phyloP scores from a whole-genome alignment of 2,113 vertebrate genomes.

The Nematolebias whitei region DNA sequence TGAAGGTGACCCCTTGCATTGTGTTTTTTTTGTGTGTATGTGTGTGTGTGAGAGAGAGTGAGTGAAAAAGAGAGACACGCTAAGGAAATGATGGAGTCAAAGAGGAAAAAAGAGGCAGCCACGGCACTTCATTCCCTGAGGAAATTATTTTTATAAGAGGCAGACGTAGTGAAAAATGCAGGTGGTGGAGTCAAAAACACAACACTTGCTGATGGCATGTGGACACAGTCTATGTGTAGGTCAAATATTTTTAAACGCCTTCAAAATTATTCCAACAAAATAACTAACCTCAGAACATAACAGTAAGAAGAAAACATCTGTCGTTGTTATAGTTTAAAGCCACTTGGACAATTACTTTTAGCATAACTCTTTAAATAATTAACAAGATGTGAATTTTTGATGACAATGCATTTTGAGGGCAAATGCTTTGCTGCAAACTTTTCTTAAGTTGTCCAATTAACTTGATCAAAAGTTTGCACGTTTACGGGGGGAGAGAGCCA shows the following conservation, averaged over 20 bases:
- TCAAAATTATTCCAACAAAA: background rate
- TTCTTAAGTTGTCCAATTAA: constrained; percentile 78
- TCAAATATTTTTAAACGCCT: background rate
- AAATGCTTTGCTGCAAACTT: constrained; percentile 63
- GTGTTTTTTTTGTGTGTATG: constrained; percentile 62
- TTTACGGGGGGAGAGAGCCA: constrained; percentile 64
- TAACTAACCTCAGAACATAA: background rate
- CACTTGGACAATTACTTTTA: constrained; percentile 43
- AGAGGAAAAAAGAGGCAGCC: constrained; percentile 27
- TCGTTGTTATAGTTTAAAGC: constrained; percentile 38
- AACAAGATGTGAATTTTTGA: constrained; percentile 64
- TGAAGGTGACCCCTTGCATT: constrained; percentile 88
- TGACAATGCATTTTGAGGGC: constrained; percentile 56
- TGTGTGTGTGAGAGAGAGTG: constrained; percentile 59
- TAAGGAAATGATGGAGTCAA: constrained; percentile 27
- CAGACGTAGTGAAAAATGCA: constrained; percentile 5
- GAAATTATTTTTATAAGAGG: constrained; percentile 29
- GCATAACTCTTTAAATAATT: constrained; percentile 58
- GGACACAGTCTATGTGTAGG: constrained; percentile 20
- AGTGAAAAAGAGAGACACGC: constrained; percentile 14
- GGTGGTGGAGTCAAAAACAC: background rate
- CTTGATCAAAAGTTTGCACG: constrained; percentile 76
- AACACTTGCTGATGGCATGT: constrained; percentile 29
- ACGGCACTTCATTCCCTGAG: constrained; percentile 18
- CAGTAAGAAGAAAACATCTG: constrained; percentile 8